Evolutionary conservation across 2,888 invertebrate genomes (phyloP).

Genomic region (Dicranocentrus wangi): DNA sequence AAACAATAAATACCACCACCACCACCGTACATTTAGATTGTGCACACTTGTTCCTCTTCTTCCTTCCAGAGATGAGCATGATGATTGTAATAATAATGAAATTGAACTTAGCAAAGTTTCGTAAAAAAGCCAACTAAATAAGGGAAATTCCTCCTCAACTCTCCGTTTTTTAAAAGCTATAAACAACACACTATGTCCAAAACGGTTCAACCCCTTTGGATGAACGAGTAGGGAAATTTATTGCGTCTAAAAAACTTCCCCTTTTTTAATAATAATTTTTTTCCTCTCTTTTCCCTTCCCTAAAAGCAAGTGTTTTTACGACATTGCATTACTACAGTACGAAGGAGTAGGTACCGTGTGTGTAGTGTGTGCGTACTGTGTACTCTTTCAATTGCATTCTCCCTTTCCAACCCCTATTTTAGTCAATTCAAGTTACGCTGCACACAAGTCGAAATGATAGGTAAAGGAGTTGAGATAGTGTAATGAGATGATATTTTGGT

Average conservation of each 20-base stretch:
- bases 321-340: not conserved
- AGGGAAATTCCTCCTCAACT: conserved; percentile 55
- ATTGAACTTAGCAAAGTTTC: conserved; percentile 40
- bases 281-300: conserved; percentile 7
- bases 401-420: conserved; percentile 38
- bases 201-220: conserved; percentile 57
- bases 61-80: conserved; percentile 29
- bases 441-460: conserved; percentile 24
- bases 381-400: conserved; percentile 40
- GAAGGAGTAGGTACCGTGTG: not conserved
- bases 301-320: no score
- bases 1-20: conserved; percentile 60
- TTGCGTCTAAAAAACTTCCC: conserved; percentile 58
- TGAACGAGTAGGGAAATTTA: conserved; percentile 60
- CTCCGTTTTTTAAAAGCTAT: conserved; percentile 44
- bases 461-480: conserved; percentile 25
- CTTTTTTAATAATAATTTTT: conserved; percentile 63
- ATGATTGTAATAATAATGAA: conserved; percentile 41
- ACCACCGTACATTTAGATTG: conserved; percentile 54
- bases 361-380: not conserved
- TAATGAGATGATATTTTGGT: conserved; percentile 63
- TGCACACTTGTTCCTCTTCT: conserved; percentile 58
- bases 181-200: conserved; percentile 61
- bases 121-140: conserved; percentile 53
- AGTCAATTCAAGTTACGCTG: not conserved